These are phyloP conservation scores for Todiramphus saurophagus DNA, from an alignment of 2,113 vertebrate genomes.

Conservation along the genomic window DNA sequence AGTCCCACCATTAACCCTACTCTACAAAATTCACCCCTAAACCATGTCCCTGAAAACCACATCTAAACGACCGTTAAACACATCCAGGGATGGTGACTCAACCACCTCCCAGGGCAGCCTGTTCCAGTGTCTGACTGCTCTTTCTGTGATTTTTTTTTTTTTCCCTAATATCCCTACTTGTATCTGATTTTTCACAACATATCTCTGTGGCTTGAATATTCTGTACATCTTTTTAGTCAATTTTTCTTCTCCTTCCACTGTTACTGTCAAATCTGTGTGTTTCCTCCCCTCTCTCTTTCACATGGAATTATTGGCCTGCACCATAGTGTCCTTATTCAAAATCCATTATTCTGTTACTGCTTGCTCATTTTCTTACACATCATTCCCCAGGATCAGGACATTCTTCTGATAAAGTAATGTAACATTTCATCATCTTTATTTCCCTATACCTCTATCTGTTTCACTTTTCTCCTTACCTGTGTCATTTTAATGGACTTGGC, in stretches of 20 bases:
- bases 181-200: background rate
- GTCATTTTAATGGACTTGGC: background rate
- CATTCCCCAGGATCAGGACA: background rate
- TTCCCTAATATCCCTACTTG: background rate
- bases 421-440: slow-evolving; percentile 32
- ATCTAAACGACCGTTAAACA: too few relatives aligned
- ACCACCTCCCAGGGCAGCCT: too few relatives aligned
- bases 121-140: too few relatives aligned
- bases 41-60: too few relatives aligned
- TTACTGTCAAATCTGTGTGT: background rate
- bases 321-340: background rate
- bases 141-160: too few relatives aligned
- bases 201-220: background rate
- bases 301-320: background rate
- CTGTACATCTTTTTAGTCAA: background rate
- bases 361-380: background rate
- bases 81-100: too few relatives aligned
- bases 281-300: background rate
- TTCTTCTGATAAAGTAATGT: background rate
- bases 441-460: background rate
- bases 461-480: background rate
- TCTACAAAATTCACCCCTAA: too few relatives aligned
- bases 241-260: background rate
- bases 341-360: background rate
- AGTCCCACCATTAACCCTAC: too few relatives aligned